Percentiles rank a stretch among this genome's conserved stretches.
phyloP scores from a whole-genome alignment of 2,113 vertebrate genomes.

The Myotis brandtii region DNA sequence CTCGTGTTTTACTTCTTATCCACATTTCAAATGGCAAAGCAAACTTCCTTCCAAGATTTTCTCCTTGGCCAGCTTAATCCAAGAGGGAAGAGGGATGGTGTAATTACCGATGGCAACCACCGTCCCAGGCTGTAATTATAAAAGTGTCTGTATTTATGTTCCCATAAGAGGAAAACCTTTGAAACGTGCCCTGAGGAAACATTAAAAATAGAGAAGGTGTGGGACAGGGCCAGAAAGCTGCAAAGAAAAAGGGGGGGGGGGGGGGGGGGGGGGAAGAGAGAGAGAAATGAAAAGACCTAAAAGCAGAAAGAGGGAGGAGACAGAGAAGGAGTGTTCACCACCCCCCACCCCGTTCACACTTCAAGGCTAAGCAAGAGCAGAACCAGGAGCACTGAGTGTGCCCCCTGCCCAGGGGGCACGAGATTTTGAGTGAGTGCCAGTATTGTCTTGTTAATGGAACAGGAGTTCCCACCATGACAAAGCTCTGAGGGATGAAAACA shows the following conservation, averaged over 20 bases:
- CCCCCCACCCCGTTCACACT: not conserved
- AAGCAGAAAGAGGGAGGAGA: too few species aligned
- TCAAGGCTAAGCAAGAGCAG: rapidly evolving
- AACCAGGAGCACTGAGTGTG: too few species aligned
- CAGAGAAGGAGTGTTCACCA: too few species aligned
- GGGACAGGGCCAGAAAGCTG: not conserved
- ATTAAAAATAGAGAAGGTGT: not conserved
- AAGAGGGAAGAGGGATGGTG: not conserved
- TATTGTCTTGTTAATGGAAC: not conserved
- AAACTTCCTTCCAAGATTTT: not conserved
- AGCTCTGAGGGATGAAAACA: not conserved
- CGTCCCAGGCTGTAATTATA: not conserved
- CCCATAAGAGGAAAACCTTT: not conserved
- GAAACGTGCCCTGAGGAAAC: not conserved
- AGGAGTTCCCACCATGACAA: too few species aligned
- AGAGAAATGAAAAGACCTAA: not conserved
- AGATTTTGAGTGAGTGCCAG: too few species aligned
- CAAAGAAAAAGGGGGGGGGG: not conserved
- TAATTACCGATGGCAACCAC: not conserved
- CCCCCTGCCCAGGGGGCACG: too few species aligned
- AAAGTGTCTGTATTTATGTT: not conserved
- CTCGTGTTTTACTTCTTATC: not conserved
- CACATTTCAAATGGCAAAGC: not conserved
- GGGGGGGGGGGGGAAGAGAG: too few species aligned
- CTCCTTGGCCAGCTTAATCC: not conserved